A percentile compares a stretch with the other conserved stretches of the same genome.
phyloP scores from a whole-genome alignment of 2,797 vertebrate species.

The Danio tinwini region DNA sequence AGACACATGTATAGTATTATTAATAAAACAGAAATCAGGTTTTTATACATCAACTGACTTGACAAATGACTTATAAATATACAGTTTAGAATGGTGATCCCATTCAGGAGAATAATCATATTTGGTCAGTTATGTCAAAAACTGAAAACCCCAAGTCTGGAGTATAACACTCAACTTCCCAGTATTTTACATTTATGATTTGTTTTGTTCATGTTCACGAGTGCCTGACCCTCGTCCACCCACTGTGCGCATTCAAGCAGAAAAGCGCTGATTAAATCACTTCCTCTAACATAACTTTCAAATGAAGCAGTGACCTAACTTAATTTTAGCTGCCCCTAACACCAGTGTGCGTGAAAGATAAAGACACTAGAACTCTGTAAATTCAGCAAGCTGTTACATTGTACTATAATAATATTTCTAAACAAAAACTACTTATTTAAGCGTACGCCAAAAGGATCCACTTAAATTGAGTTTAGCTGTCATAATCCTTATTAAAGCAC shows the following conservation, averaged over 20 bases:
- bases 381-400: slow-evolving; percentile 10
- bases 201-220: slow-evolving; percentile 6
- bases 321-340: not conserved
- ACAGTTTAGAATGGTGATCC: too few species aligned
- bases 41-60: too few species aligned
- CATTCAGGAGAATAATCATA: too few species aligned
- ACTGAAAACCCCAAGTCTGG: too few species aligned
- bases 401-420: not conserved
- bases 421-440: slow-evolving; percentile 1
- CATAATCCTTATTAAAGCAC: not conserved
- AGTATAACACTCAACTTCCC: not conserved
- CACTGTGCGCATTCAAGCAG: slow-evolving; percentile 20
- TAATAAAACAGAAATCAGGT: too few species aligned
- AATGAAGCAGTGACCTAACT: slow-evolving; percentile 28
- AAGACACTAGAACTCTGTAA: not conserved
- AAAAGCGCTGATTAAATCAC: slow-evolving; percentile 10
- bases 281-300: slow-evolving; percentile 27
- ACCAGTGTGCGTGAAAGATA: slow-evolving; percentile 1
- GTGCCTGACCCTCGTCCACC: slow-evolving; percentile 9
- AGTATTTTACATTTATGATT: not conserved
- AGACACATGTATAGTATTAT: too few species aligned
- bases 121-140: too few species aligned
- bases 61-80: too few species aligned
- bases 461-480: not conserved
- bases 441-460: not conserved